Percentiles rank a stretch among this genome's conserved stretches.
phyloP scores from a whole-genome alignment of 2,888 invertebrate species.

The Heliconius aoede region DNA sequence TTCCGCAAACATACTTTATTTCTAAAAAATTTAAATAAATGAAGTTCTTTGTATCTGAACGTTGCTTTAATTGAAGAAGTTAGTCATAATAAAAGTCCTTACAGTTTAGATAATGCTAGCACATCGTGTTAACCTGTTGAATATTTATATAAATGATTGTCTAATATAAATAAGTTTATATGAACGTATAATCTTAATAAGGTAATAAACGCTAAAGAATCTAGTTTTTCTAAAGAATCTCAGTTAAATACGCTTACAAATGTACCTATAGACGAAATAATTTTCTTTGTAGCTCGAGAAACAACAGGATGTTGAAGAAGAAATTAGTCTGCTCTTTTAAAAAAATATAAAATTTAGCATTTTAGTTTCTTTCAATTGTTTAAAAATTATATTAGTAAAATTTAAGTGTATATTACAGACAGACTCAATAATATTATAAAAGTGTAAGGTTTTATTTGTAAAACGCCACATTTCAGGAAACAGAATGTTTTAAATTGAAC shows the following conservation, averaged over 20 bases:
- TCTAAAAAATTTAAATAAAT: not conserved
- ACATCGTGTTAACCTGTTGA: constrained; percentile 10
- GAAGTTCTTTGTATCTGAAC: not conserved
- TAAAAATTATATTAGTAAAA: not conserved
- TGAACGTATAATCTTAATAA: constrained; percentile 4
- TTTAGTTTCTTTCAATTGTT: not conserved
- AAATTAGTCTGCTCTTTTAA: too few species aligned
- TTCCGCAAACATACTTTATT: not conserved
- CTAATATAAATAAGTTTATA: not conserved
- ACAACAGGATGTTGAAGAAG: too few species aligned
- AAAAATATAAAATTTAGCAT: too few species aligned
- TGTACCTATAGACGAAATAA: not conserved
- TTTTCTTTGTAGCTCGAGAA: not conserved
- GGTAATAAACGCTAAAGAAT: not conserved
- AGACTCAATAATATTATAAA: not conserved
- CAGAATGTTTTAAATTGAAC: too few species aligned
- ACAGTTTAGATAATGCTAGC: constrained; percentile 7
- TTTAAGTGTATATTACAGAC: not conserved
- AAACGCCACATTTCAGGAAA: not conserved
- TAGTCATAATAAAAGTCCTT: not conserved
- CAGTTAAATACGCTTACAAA: constrained; percentile 7
- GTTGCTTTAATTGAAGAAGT: not conserved
- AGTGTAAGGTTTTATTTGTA: not conserved
- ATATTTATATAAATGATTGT: constrained; percentile 3
- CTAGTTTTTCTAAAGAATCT: constrained; percentile 11